Conservation (phyloP, 2,888 invertebrate species). For the Spodoptera exigua region DNA sequence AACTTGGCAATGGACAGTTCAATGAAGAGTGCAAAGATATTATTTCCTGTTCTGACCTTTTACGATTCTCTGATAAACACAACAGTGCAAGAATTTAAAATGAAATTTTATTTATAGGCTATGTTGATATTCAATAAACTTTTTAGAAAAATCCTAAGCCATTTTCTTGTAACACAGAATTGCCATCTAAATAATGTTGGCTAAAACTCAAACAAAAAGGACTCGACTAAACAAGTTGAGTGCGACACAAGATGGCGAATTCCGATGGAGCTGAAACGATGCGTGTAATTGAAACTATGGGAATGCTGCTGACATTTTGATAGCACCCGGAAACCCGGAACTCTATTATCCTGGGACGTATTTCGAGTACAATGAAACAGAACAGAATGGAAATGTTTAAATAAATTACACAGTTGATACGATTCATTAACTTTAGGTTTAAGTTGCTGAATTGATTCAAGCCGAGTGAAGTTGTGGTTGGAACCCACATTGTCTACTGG, state of each 20-base stretch:
- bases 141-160: no score
- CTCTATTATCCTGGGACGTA: conserved; percentile 25
- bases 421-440: conserved; percentile 11
- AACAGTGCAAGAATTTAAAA: no score
- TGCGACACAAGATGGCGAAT: conserved; percentile 45
- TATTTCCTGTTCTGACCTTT: no score
- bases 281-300: conserved; percentile 45
- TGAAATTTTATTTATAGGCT: no score
- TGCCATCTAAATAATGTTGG: conserved; percentile 5
- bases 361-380: conserved; percentile 29
- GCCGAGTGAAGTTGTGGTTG: no score
- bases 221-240: conserved; percentile 15
- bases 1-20: no score
- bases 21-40: no score
- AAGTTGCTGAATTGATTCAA: no score
- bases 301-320: conserved; percentile 29
- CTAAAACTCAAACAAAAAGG: conserved; percentile 9
- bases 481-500: no score
- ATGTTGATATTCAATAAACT: no score
- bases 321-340: conserved; percentile 22
- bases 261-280: conserved; percentile 33
- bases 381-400: conserved; percentile 19
- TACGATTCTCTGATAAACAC: no score
- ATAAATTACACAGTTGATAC: conserved; percentile 12
- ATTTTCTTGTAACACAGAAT: no score